phyloP scores from a whole-genome alignment of 2,888 invertebrate species.

The Halictus quadricinctus region DNA sequence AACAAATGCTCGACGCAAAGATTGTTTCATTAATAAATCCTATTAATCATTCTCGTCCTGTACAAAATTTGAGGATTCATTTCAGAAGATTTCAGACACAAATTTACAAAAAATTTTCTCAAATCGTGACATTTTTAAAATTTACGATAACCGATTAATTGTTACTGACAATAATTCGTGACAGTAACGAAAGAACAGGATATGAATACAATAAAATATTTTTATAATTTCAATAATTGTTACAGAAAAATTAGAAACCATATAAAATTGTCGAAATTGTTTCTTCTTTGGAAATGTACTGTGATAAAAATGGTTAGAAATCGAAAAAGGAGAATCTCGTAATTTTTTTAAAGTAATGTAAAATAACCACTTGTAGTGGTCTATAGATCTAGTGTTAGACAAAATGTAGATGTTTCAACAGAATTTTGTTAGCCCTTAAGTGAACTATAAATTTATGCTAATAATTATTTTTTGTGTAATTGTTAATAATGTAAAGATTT shows the following conservation, averaged over 20 bases:
- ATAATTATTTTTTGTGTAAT: no score
- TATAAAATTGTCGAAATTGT: no score
- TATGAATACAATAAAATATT: neutral
- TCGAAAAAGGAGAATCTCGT: neutral
- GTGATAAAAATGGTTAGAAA: no score
- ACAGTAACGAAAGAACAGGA: neutral
- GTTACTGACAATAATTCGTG: neutral
- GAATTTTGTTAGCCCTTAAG: no score
- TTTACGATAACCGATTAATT: neutral
- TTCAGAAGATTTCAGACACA: neutral
- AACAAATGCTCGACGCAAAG: neutral
- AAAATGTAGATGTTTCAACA: neutral
- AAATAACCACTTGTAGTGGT: neutral
- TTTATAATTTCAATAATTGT: neutral
- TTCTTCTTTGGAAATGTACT: no score
- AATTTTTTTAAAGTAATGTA: neutral
- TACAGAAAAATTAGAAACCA: neutral
- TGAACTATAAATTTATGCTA: no score
- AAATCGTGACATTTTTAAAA: neutral
- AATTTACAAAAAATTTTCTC: neutral
- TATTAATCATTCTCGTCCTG: neutral
- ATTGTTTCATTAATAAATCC: neutral
- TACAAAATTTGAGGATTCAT: neutral
- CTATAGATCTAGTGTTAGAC: neutral
- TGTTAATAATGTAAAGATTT: no score